phyloP scores from a whole-genome alignment of 2,888 invertebrate species.

The Miltochrista miniata region DNA sequence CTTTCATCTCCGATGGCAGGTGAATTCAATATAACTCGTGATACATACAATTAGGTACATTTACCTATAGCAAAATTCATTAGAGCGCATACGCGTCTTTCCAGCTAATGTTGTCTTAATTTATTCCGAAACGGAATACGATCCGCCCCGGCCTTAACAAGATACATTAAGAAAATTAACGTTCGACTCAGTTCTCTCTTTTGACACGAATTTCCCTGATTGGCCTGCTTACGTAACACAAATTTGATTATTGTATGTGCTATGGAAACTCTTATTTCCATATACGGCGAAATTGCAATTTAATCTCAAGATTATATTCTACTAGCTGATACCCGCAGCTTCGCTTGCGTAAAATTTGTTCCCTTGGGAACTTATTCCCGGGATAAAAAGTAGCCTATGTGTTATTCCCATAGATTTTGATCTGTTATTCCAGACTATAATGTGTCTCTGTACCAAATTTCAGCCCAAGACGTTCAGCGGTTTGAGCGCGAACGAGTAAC shows the following conservation, averaged over 20 bases:
- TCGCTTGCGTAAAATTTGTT: no score
- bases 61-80: constrained; percentile 51
- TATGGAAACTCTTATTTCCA: constrained; percentile 29
- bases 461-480: no score
- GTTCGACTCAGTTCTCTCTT: constrained; percentile 65
- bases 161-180: constrained; percentile 77
- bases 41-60: constrained; percentile 11
- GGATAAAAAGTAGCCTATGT: no score
- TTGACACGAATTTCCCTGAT: constrained; percentile 67
- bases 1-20: not conserved
- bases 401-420: no score
- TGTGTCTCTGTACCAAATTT: no score
- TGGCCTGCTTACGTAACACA: constrained; percentile 62
- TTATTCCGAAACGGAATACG: constrained; percentile 63
- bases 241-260: constrained; percentile 57
- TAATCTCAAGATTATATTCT: not conserved
- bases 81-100: constrained; percentile 59
- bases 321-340: no score
- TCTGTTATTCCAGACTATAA: no score
- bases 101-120: constrained; percentile 65
- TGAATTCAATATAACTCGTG: constrained; percentile 9
- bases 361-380: no score
- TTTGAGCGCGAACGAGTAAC: no score
- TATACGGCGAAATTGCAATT: constrained; percentile 14
- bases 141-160: constrained; percentile 64